A percentile compares a stretch with the other conserved stretches of the same genome.
These are phyloP conservation scores for Melieria omissa DNA, from an alignment of 2,888 invertebrate genomes.

Conservation along the genomic window DNA sequence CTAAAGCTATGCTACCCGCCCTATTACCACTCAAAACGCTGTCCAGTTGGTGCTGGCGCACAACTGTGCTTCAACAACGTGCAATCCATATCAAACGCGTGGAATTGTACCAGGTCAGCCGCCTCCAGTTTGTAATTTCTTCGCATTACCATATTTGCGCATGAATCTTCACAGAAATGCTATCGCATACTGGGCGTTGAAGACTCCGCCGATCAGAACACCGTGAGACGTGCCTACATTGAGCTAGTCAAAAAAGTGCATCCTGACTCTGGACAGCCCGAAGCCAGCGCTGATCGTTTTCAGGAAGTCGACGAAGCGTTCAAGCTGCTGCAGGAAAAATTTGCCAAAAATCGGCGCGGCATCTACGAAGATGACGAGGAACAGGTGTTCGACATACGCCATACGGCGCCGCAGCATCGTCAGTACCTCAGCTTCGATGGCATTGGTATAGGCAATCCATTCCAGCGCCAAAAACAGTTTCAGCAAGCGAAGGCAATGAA, in stretches of 20 bases:
- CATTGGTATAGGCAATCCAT: constrained; percentile 81
- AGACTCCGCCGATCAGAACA: constrained; percentile 77
- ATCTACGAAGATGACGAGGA: constrained; percentile 68
- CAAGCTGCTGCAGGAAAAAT: constrained; percentile 75
- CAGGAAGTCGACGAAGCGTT: constrained; percentile 82
- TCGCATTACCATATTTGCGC: not conserved
- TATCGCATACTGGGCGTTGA: constrained; percentile 76
- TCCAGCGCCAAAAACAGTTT: constrained; percentile 82
- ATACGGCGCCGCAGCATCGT: constrained; percentile 87
- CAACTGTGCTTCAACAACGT: constrained; percentile 23
- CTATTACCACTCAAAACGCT: constrained; percentile 22
- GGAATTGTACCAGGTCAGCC: constrained; percentile 49
- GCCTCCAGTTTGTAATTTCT: not conserved
- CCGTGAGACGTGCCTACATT: constrained; percentile 78
- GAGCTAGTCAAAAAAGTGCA: constrained; percentile 83
- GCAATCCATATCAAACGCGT: constrained; percentile 48
- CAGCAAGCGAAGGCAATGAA: constrained; percentile 75
- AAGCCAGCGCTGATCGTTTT: constrained; percentile 81
- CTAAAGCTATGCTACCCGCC: constrained; percentile 30
- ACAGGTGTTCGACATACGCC: constrained; percentile 77
- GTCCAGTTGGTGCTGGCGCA: constrained; percentile 7
- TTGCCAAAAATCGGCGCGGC: constrained; percentile 72
- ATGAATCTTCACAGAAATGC: constrained; percentile 69
- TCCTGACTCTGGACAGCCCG: constrained; percentile 81
- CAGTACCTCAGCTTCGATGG: constrained; percentile 82